Evolutionary conservation across 2,797 vertebrate species (phyloP).

Genomic region (Scolopax rusticola): DNA sequence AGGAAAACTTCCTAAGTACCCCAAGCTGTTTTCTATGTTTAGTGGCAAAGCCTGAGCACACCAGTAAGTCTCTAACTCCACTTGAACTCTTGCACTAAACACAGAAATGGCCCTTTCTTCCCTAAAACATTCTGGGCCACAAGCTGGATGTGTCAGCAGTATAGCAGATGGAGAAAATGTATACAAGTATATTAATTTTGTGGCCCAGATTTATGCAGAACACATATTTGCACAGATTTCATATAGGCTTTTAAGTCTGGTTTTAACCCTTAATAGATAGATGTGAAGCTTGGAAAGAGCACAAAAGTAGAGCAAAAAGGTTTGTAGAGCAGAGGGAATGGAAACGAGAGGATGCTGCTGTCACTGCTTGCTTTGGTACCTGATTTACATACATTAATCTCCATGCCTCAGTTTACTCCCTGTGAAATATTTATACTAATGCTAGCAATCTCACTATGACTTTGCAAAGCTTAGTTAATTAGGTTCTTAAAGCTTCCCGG

Average conservation of each 20-base stretch:
- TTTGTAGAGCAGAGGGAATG: neutral
- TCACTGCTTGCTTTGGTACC: neutral
- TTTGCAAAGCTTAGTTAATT: conserved; percentile 20
- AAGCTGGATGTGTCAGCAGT: conserved; percentile 64
- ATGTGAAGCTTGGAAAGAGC: neutral
- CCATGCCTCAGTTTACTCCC: neutral
- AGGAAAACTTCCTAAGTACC: neutral
- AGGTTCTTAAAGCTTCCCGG: neutral
- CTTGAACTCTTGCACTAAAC: conserved; percentile 56
- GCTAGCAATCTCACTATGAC: neutral
- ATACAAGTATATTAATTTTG: conserved; percentile 70
- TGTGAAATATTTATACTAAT: neutral
- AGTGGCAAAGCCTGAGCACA: neutral
- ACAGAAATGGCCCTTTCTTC: conserved; percentile 55
- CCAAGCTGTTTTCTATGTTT: conserved; percentile 23
- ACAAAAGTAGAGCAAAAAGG: neutral
- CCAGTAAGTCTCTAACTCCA: neutral
- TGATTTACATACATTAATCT: neutral
- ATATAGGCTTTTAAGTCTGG: neutral
- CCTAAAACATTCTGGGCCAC: conserved; percentile 38
- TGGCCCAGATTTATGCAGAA: conserved; percentile 63
- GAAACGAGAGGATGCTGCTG: neutral
- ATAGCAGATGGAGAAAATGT: conserved; percentile 65
- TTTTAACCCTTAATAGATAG: conserved; percentile 33
- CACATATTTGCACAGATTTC: conserved; percentile 43